Base-by-base conservation (phyloP, 2,113 vertebrate species). In the Chascanopsetta lugubris region DNA sequence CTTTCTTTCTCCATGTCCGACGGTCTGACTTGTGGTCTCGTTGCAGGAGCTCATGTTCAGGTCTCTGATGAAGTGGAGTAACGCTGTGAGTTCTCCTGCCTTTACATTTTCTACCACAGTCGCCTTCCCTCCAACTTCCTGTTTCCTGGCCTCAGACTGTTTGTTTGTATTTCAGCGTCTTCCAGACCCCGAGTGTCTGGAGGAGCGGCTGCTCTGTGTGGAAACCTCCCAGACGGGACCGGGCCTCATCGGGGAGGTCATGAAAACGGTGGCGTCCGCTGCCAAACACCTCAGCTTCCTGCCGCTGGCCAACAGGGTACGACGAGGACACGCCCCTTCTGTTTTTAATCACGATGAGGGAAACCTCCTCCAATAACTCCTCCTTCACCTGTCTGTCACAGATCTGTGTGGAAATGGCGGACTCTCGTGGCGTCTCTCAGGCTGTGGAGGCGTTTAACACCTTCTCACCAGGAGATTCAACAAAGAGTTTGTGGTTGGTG, bases 271-370 rank as follows among this genome's bases (percentile, higher is more conserved):
- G 53, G 22, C 40, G 0, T 25, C 54, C 20, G 24, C 42, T 3
- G 80, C 72, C 2, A 3, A 61, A 0, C 10, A 81, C 8, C 26
- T 79, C 56, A 65, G 66, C 51, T 84, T 77, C 66, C 46, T 86
- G 64, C 78, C 84, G 0, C 75, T 86, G 6, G 78, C 69, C 59
- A 84, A 79, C 65, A 67, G 80, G 78, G 84, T 86, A 77, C 13
- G 2, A 32, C 4, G 5, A 21, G 2, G 18, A 38, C 50, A 30
- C 7, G 25, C n/a, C n/a, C n/a, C 21, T 6, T 13, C 2, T 6
- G 2, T 34, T 49, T 25, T 48, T 5, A 15, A n/a, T n/a, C n/a
- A n/a, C n/a, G n/a, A n/a, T n/a, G n/a, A n/a, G n/a, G n/a, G n/a
- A n/a, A n/a, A n/a, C n/a, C n/a, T n/a, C n/a, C n/a, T n/a, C n/a